Conservation (phyloP, 2,888 invertebrate genomes). For the Cataglyphis rosenhaueri region DNA sequence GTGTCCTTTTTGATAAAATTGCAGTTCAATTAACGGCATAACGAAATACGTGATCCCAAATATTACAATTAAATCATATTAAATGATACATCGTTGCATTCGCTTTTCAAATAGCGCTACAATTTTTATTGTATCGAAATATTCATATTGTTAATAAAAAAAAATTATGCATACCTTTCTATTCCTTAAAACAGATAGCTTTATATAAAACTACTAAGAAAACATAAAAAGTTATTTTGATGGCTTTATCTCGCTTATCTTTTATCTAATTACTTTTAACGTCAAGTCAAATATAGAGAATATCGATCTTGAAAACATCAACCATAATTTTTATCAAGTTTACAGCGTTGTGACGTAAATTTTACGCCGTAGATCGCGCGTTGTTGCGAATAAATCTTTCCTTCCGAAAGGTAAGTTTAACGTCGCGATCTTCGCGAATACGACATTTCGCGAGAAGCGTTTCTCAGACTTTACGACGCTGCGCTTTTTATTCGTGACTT, state of each 20-base stretch:
- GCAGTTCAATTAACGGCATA: slow-evolving; percentile 36
- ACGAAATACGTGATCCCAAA: slow-evolving; percentile 5
- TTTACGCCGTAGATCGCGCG: slow-evolving; percentile 26
- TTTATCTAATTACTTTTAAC: background rate
- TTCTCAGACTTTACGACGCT: slow-evolving; percentile 58
- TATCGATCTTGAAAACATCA: slow-evolving; percentile 28
- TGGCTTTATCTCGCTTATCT: slow-evolving; percentile 5
- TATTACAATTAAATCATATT: background rate
- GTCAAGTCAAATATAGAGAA: background rate
- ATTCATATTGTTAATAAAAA: too few relatives aligned
- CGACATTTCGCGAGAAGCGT: slow-evolving; percentile 39
- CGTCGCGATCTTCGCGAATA: slow-evolving; percentile 16
- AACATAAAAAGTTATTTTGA: background rate
- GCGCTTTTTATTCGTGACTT: slow-evolving; percentile 69
- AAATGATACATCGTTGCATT: too few relatives aligned
- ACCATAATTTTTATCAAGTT: slow-evolving; percentile 43
- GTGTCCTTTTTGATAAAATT: background rate
- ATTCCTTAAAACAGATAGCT: too few relatives aligned
- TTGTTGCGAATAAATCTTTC: slow-evolving; percentile 48
- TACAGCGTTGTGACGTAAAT: slow-evolving; percentile 30
- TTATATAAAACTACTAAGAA: too few relatives aligned
- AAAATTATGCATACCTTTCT: too few relatives aligned
- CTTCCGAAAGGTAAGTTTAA: slow-evolving; percentile 42
- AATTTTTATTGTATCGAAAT: too few relatives aligned
- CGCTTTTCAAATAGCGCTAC: too few relatives aligned